Percentiles rank a stretch among this genome's conserved stretches.
These are phyloP conservation scores for Halcyon badia DNA, from an alignment of 2,797 vertebrate species.

Conservation along the genomic window DNA sequence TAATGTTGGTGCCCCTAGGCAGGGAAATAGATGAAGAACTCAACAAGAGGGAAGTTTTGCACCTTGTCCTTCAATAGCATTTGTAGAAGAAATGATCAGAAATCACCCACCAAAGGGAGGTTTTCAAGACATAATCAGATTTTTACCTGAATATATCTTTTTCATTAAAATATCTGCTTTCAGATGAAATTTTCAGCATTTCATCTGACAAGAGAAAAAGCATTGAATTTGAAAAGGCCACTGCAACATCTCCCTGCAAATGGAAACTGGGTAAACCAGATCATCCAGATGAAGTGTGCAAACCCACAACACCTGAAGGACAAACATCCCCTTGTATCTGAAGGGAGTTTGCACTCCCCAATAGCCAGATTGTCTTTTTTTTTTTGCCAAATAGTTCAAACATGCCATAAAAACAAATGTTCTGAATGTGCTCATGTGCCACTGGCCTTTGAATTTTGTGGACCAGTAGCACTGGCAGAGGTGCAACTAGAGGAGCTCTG, in stretches of 20 bases:
- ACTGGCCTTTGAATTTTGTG: not conserved
- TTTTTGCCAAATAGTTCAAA: not conserved
- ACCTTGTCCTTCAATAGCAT: not conserved
- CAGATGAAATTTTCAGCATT: not conserved
- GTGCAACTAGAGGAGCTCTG: not conserved
- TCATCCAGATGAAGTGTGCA: not conserved
- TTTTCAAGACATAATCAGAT: not conserved
- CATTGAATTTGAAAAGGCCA: fast-evolving
- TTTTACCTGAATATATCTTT: not conserved
- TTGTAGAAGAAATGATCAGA: not conserved
- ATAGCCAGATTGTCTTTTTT: not conserved
- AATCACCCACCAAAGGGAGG: not conserved
- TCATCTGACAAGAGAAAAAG: not conserved
- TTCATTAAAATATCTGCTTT: not conserved
- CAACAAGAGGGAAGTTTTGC: not conserved
- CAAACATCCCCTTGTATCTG: not conserved
- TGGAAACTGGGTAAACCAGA: not conserved
- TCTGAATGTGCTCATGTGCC: fast-evolving
- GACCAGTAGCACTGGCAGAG: not conserved
- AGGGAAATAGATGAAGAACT: not conserved
- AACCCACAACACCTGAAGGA: not conserved
- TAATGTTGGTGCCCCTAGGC: not conserved
- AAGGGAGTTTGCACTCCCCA: not conserved
- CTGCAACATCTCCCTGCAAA: not conserved
- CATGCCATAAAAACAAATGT: not conserved